These are phyloP conservation scores for Cariama cristata DNA, from an alignment of 2,113 vertebrate genomes.

Conservation along the genomic window DNA sequence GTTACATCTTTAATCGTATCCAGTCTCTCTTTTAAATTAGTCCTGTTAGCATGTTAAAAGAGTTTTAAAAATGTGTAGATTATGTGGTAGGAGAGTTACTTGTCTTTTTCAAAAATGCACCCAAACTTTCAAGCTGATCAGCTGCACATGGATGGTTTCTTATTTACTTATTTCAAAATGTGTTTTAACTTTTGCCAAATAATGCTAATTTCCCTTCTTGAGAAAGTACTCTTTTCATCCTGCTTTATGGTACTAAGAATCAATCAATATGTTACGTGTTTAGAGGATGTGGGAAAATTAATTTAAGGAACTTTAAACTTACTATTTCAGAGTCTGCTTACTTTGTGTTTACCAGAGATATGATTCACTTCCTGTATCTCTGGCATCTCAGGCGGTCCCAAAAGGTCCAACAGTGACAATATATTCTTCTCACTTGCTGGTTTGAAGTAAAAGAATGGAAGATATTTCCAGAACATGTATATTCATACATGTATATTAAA, in stretches of 20 bases:
- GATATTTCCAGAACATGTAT: neutral
- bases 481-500: neutral
- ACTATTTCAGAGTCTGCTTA: conserved; percentile 30
- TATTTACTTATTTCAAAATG: conserved; percentile 41
- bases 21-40: conserved; percentile 22
- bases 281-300: conserved; percentile 38
- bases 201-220: conserved; percentile 3
- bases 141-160: neutral
- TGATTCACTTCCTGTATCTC: conserved; percentile 29
- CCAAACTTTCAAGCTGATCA: conserved; percentile 10
- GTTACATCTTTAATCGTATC: conserved; percentile 5
- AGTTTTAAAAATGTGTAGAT: neutral
- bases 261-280: conserved; percentile 28
- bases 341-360: conserved; percentile 34
- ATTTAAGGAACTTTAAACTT: conserved; percentile 40
- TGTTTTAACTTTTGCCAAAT: conserved; percentile 45
- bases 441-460: neutral
- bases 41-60: neutral
- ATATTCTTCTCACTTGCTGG: conserved; percentile 3
- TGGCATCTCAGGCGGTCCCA: neutral
- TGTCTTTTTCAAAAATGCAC: neutral
- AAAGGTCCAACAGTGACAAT: neutral
- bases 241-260: conserved; percentile 3
- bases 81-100: neutral
- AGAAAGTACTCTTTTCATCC: conserved; percentile 35